phyloP scores from a whole-genome alignment of 1,140 invertebrate genomes.

The Drosophila watanabei region DNA sequence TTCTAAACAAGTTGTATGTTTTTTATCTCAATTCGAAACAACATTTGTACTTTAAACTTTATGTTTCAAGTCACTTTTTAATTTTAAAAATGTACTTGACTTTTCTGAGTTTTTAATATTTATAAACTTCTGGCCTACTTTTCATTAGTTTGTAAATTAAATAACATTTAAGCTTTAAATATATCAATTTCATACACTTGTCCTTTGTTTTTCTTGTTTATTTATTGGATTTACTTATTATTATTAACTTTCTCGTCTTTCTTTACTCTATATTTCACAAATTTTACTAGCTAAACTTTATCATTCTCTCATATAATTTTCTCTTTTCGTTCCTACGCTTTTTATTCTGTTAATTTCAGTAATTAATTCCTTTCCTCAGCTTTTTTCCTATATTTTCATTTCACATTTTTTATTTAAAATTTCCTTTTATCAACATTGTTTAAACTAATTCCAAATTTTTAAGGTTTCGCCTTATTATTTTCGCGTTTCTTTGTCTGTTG shows the following conservation, averaged over 20 bases:
- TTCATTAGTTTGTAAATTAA: not conserved
- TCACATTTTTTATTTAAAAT: not conserved
- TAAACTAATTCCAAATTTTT: not conserved
- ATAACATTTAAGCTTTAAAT: not conserved
- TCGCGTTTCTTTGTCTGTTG: slow-evolving; percentile 56
- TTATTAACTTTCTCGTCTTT: not conserved
- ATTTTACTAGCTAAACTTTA: not conserved
- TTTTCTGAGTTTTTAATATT: not conserved
- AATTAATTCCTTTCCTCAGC: not conserved
- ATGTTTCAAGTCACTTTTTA: not conserved
- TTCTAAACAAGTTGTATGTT: too few relatives aligned
- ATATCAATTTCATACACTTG: not conserved
- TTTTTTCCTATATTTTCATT: not conserved
- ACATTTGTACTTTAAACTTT: not conserved
- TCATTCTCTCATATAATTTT: not conserved
- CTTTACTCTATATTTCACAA: not conserved
- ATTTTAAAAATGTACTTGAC: not conserved
- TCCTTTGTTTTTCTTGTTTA: not conserved
- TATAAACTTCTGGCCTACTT: not conserved
- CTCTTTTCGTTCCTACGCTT: not conserved
- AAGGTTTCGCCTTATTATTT: slow-evolving; percentile 17
- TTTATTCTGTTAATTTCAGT: not conserved
- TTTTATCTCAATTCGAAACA: not conserved
- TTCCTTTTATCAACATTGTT: not conserved
- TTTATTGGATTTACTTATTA: not conserved